Evolutionary conservation across 92 coral and sea anemone species (phyloP), one percentile per base, ranked within the genome.

Genomic region (Micromussa lordhowensis): DNA sequence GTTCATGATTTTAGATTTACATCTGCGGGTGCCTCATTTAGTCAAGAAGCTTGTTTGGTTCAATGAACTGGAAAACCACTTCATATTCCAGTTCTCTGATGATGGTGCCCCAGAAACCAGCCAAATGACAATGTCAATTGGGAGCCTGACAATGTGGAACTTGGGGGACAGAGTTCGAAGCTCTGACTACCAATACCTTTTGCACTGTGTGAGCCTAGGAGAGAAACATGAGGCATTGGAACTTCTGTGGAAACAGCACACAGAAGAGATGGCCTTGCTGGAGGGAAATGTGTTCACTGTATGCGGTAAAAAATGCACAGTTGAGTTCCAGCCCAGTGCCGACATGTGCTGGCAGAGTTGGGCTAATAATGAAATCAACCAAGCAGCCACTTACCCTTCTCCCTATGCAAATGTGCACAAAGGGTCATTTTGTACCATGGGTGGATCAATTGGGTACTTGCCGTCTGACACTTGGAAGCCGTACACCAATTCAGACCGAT

Each of bases 321-420:
- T 59, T 8, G 87, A 88, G 73, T 88, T 88, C 49, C 92, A 94
- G 24, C 95, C 95, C 22, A 90, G 94, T 71, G 96, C 94, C 24
- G 96, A 94, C 71, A 74, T 81, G 89, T 54, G 68, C 35, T 94
- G 94, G 94, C 94, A 94, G 78, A 94, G 96, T 79, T 91, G 94
- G 93, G 91, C 91, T 3, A 86, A 88, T 48, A 68, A 75, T 59
- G 94, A 89, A 53, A 29, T 94, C 4, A 94, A 87, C 57, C 95
- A 90, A 51, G 95, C 93, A 48, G 92, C 88, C 32, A 94, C 96
- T 12, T 90, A 85, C 61, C 96, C 95, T 13, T 92, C 93, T 17
- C 96, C 96, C 1, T 80, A 90, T 92, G 93, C 93, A 11, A 87
- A 90, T 85, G 95, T 92, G 2, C 83, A 78, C 78, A 82, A 82